These are phyloP conservation scores for Drosophila maculinotata DNA, from an alignment of 2,888 invertebrate genomes.

Conservation along the genomic window DNA sequence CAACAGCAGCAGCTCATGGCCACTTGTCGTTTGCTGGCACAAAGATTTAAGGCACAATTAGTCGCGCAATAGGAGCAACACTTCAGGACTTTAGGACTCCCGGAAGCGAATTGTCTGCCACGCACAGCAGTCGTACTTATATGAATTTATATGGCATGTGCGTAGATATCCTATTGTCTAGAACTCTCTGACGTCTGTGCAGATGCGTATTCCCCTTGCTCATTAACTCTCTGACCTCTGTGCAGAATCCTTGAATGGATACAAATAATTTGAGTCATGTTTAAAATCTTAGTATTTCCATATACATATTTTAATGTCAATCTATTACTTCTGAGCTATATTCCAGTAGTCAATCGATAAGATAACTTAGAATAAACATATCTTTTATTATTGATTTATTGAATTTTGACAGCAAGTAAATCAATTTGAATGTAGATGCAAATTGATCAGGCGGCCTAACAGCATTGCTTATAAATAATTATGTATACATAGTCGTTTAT, in stretches of 20 bases:
- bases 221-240: not conserved
- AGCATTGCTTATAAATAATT: not conserved
- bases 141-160: constrained; percentile 8
- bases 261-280: not conserved
- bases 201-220: constrained; percentile 9
- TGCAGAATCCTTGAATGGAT: not conserved
- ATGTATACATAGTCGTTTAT: not conserved
- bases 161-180: not conserved
- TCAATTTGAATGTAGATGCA: no score
- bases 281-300: not conserved
- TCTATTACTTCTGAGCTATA: no score
- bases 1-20: constrained; percentile 36
- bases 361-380: no score
- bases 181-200: constrained; percentile 2
- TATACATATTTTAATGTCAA: no score
- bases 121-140: constrained; percentile 14
- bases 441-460: no score
- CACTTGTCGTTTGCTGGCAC: constrained; percentile 36
- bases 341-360: no score
- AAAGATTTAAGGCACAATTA: constrained; percentile 66
- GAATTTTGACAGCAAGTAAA: not conserved
- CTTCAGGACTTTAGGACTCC: constrained; percentile 55
- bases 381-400: not conserved
- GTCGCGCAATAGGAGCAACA: constrained; percentile 51
- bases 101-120: constrained; percentile 44